Evolutionary conservation across 2,797 vertebrate genomes (phyloP), one percentile per base, ranked within the genome.

Genomic region (Halcyon chelicuti): DNA sequence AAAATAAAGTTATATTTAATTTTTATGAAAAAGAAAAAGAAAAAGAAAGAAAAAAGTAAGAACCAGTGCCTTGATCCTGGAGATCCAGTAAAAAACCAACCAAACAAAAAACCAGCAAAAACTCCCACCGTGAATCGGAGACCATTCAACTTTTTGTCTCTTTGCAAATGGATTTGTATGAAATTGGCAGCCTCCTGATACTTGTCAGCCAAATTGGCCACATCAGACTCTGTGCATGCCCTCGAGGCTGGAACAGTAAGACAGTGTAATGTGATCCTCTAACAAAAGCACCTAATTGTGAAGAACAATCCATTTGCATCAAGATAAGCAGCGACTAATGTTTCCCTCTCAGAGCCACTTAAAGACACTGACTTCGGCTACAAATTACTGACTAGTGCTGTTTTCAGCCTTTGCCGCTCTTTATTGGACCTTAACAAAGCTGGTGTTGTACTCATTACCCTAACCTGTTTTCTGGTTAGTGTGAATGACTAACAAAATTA

Each of bases 401-500:
- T 89, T 96, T 95, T 92, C 94, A 93, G 77, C 52, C 65, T 87
- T 93, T 92, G 80, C 42, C 31, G 22, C 5, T 78, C 37, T 42
- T 95, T 93, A 60, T 31, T 71, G 87, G 67, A 92, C 49, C 70
- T 63, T 95, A 91, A 95, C 67, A 97, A 89, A 96, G 95, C 86
- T 76, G 87, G 13, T 76, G 11, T 60, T 88, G 83, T 79, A 87
- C 79, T 96, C 90, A 54, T 70, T 85, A 90, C 52, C 57, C 78
- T 93, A 77, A 93, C 91, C 78, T 94, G 89, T 85, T 95, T 93
- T 96, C 95, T 97, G 86, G 90, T 94, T 95, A 96, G 44, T 86
- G 63, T 68, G 81, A 97, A 84, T 94, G 97, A 95, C 93, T 95
- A 95, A 97, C 84, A 95, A 92, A 95, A 92, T 92, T 86, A 92